Percentiles rank a stretch among this genome's conserved stretches.
These are phyloP conservation scores for Cryptosula pallasiana DNA, from an alignment of 2,888 invertebrate species.

Conservation along the genomic window DNA sequence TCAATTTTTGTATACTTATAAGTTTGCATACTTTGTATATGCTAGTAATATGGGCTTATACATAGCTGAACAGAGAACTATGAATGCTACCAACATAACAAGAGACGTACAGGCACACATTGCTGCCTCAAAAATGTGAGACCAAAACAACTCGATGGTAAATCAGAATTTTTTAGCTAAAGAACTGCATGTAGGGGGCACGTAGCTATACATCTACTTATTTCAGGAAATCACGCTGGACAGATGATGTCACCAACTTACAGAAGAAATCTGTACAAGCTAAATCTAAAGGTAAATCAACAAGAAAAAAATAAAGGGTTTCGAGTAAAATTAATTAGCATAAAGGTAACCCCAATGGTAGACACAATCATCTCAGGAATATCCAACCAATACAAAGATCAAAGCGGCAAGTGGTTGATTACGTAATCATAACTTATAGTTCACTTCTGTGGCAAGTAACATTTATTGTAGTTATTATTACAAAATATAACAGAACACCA, in stretches of 20 bases:
- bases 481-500: no score
- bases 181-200: no score
- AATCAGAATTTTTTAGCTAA: neutral
- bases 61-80: no score
- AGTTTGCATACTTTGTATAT: no score
- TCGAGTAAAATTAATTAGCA: neutral
- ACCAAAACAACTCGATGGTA: neutral
- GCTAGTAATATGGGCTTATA: no score
- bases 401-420: neutral
- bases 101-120: conserved; percentile 6
- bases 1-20: no score
- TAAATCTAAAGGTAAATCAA: neutral
- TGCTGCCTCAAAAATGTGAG: neutral
- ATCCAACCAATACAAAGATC: neutral
- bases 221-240: conserved; percentile 12
- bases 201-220: conserved; percentile 17
- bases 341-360: neutral
- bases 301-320: conserved; percentile 3
- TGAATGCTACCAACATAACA: no score
- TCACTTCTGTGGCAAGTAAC: neutral
- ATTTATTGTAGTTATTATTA: no score
- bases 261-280: neutral
- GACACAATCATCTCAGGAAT: neutral
- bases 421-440: no score
- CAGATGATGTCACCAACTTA: neutral